A percentile compares a stretch with the other conserved stretches of the same genome.
phyloP scores from a whole-genome alignment of 2,113 vertebrate species.

The Pogonocichla stellata region DNA sequence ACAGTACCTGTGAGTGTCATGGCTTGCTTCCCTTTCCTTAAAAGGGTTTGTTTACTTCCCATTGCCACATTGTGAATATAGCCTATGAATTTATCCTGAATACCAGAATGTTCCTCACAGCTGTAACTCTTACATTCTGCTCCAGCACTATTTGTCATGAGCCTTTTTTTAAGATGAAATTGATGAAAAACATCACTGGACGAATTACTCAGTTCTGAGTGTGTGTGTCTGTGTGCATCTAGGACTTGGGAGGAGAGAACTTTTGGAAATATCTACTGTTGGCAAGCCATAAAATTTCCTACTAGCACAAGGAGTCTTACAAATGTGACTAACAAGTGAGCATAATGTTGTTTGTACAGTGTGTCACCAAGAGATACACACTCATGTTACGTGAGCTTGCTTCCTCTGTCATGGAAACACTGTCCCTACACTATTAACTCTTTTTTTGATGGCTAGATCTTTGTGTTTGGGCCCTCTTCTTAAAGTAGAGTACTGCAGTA shows the following conservation, averaged over 20 bases:
- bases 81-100: neutral
- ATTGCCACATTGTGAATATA: neutral
- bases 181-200: conserved; percentile 31
- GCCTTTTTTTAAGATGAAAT: conserved; percentile 29
- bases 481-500: neutral
- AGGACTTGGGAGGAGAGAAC: neutral
- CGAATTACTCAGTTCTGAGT: conserved; percentile 32
- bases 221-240: neutral
- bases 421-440: neutral
- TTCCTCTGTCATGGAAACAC: neutral
- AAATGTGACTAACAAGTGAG: conserved; percentile 51
- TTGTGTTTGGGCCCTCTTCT: neutral
- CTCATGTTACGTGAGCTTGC: neutral
- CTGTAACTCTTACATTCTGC: neutral
- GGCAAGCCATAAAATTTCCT: neutral
- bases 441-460: neutral
- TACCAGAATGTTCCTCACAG: neutral
- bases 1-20: neutral
- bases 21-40: neutral
- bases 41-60: conserved; percentile 6
- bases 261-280: conserved; percentile 27
- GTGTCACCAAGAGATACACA: neutral
- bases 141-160: conserved; percentile 1
- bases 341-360: neutral
- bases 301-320: neutral